Base-by-base conservation (phyloP, 2,888 invertebrate genomes). In the Drosophila vallismaia region DNA sequence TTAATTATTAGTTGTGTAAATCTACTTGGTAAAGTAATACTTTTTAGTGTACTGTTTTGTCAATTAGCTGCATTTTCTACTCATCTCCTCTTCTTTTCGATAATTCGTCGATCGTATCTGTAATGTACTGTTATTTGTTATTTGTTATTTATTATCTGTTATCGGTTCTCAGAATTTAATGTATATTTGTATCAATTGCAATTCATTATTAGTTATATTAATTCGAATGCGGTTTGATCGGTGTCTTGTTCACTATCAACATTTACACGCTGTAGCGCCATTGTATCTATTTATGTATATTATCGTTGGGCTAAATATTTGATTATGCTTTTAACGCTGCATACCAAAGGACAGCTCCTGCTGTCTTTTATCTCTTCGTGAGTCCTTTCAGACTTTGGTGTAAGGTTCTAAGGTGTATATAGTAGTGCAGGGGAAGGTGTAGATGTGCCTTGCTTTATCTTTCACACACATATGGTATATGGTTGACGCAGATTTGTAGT, bases 241-340 rank as follows among this genome's bases (percentile, higher is more conserved):
- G 87, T 81, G 86, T 81, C 76, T 71, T 55, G 68, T 75, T 71
- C 48, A 63, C 50, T 74, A 79, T 74, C 81, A 84, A 76, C 77
- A 78, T 76, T 73, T 71, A 64, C 71, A 88, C 75, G 77, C 85
- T 76, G 50, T 69, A 48, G 77, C 79, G 84, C 74, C 71, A 77
- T 79, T 78, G 82, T 72, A 68, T 75, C 87, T 86, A 68, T 75
- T 86, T 86, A 79, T 86, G 81, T 89, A 79, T 86, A 83, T 89
- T 88, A 90, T 89, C 89, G 89, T 89, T 89, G 89, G 89, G 89
- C 90, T 89, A 90, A 89, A 88, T 89, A 89, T 86, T 88, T 88
- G 86, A 88, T 87, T 85, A 82, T 82, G 76, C 77, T 78, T 85
- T 77, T 64, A 79, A 83, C 75, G 77, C 75, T 77, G 72, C 72